Evolutionary conservation across 1,140 invertebrate species (phyloP), one percentile per base, ranked within the genome.

Genomic region (Acromyrmex charruanus): DNA sequence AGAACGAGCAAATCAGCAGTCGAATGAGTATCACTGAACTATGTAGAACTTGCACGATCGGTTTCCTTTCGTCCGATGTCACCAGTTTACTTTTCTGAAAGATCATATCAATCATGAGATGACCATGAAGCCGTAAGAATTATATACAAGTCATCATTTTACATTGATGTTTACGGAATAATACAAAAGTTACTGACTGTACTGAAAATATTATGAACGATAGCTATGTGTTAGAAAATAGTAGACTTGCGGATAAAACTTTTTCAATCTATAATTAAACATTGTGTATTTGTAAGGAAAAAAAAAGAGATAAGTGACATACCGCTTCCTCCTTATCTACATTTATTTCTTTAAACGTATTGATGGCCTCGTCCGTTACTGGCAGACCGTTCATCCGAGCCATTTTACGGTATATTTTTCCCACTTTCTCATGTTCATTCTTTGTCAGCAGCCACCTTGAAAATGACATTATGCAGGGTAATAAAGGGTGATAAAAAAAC

Each of bases 401-500:
- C 21, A 97, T 97, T 90, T 96, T 96, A 1, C 95, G 95, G 9
- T 97, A 93, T n/a, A 97, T 95, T 18, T 93, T 92, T 74, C 95
- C 95, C 6, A 97, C 97, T 87, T 97, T 96, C 1, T 97, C 95
- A 58, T 96, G 96, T 87, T 96, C 96, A 6, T 97, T 96, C 85
- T 97, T 97, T 2, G 97, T 96, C 49, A 98, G 92, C 7, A 98
- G 94, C 98, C 98, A 98, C 87, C 97, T 95, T 95, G 4, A 96
- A 87, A 84, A 81, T 25, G 61, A 16, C n/a, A 21, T 85, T 51
- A 18, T 55, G n/a, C 5, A 35, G 0, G 31, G 31, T 35, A 21
- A 21, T 21, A 21, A 21, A 21, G 21, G 21, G 21, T 35, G 31
- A 6, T 35, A 35, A 35, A 35, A 35, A 35, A 35, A 6, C 31